Evolutionary conservation across 2,113 vertebrate species (phyloP), one percentile per base, ranked within the genome.

Genomic region (Heliornis fulica): DNA sequence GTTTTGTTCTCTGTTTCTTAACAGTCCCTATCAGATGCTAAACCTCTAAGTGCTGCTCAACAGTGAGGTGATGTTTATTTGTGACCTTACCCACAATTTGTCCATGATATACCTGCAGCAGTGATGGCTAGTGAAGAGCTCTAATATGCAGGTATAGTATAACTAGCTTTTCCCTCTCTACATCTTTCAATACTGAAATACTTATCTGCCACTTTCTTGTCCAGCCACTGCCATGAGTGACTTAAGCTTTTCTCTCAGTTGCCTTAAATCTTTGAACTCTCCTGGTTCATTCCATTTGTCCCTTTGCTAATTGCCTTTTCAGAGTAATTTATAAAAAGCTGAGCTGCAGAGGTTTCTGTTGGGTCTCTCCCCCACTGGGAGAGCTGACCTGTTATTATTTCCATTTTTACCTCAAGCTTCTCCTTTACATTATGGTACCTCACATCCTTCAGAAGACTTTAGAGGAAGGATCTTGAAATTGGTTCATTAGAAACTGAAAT

Each of bases 301-400:
- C 79, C 82, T 74, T 83, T 92, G 63, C 79, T 97, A 94, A 93
- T 94, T 26, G 50, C 71, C 45, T 91, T 93, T 94, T 88, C 63
- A 29, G 53, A 51, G 70, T 87, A 1, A 79, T 51, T 95, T 83
- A 53, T 34, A 65, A 91, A 83, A 94, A 90, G 45, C 76, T 28
- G 92, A 92, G 82, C 75, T 61, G 59, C 45, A 70, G 63, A 79
- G 61, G 38, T 72, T 85, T n/a, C 69, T 87, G 40, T 45, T 3
- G 13, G 45, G 82, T 79, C 61, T 91, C 57, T 28, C 63, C 63
- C 91, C 54, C 5, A 4, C 26, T 50, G 59, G 72, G 80, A 94
- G 71, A 87, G 54, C 14, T 92, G 91, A 74, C 70, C 75, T 88
- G 28, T 76, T 85, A 48, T 56, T 87, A 20, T 45, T 87, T 74